A percentile compares a stretch with the other conserved stretches of the same genome.
These are phyloP conservation scores for human DNA, from an alignment of 2,113 vertebrate genomes.

Conservation along the genomic window GRCh38 chr3:84669501-84670000, in stretches of 20 bases:
- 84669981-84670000: background rate
- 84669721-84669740: conserved; percentile 72
- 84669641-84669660: conserved; percentile 49
- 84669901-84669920: background rate
- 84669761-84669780: conserved; percentile 73
- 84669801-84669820: conserved; percentile 78
- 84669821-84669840: conserved; percentile 58
- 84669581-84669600: background rate
- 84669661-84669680: conserved; percentile 72
- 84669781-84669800: conserved; percentile 59
- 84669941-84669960: conserved; percentile 4
- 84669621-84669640: background rate
- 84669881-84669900: conserved; percentile 42
- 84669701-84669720: conserved; percentile 73
- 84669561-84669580: background rate
- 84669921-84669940: background rate
- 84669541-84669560: background rate
- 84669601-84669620: background rate
- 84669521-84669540: background rate
- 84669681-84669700: conserved; percentile 60
- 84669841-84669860: conserved; percentile 74
- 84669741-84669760: conserved; percentile 72
- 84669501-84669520: background rate
- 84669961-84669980: background rate
- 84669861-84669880: conserved; percentile 65